Conservation (phyloP, 1,140 invertebrate species). For the Anoplophora glabripennis region DNA sequence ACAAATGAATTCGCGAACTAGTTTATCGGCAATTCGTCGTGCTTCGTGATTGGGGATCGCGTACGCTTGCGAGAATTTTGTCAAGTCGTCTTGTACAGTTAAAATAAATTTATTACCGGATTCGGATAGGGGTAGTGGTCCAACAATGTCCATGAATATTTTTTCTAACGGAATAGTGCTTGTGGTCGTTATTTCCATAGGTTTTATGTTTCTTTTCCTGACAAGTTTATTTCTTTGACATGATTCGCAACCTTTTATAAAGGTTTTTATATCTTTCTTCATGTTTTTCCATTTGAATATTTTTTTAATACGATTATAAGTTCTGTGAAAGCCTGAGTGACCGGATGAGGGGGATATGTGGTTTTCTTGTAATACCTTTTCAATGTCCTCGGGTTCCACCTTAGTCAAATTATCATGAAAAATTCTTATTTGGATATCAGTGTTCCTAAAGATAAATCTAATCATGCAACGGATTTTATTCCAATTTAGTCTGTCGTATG, state of each 20-base stretch:
- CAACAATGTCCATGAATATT: slow-evolving; percentile 40
- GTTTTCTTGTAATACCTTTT: slow-evolving; percentile 42
- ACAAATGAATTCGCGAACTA: slow-evolving; percentile 23
- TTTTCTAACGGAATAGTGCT: slow-evolving; percentile 29
- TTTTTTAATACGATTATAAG: slow-evolving; percentile 36
- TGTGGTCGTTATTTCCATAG: slow-evolving; percentile 43
- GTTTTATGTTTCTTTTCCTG: slow-evolving; percentile 26
- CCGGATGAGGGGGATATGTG: slow-evolving; percentile 32
- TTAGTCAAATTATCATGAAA: too few species aligned
- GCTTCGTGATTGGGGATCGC: slow-evolving; percentile 40
- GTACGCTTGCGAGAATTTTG: slow-evolving; percentile 38
- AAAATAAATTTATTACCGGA: slow-evolving; percentile 35
- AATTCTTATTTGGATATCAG: too few species aligned
- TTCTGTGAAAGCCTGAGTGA: neutral
- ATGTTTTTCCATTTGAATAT: slow-evolving; percentile 46
- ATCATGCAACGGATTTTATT: too few species aligned
- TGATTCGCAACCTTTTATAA: slow-evolving; percentile 35
- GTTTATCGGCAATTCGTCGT: slow-evolving; percentile 34
- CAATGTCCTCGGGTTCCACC: slow-evolving; percentile 30
- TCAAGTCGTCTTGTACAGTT: slow-evolving; percentile 44
- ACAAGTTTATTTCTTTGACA: slow-evolving; percentile 41
- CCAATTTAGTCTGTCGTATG: too few species aligned
- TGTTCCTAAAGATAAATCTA: too few species aligned
- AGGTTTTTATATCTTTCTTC: slow-evolving; percentile 43
- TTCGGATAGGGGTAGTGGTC: slow-evolving; percentile 36